Conservation (phyloP, 1,140 invertebrate genomes). For the Euschistus heros region DNA sequence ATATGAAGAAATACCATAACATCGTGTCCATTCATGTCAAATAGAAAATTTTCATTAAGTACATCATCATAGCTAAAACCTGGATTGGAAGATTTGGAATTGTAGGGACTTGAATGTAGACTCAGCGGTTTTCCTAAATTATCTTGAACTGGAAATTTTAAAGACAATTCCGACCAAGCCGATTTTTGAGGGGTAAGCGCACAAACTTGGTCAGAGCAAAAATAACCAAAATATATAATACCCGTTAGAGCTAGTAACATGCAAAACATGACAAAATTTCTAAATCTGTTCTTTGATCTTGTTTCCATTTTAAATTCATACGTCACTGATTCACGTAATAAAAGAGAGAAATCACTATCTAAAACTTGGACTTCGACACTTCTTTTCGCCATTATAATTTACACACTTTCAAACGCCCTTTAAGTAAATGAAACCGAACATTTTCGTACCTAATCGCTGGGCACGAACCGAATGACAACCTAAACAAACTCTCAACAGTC, state of each 20-base stretch:
- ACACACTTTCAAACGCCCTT: neutral
- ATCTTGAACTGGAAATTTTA: slow-evolving; percentile 37
- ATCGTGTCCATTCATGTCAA: slow-evolving; percentile 82
- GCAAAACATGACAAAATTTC: slow-evolving; percentile 65
- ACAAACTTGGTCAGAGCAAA: slow-evolving; percentile 76
- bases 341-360: slow-evolving; percentile 59
- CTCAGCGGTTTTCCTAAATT: slow-evolving; percentile 45
- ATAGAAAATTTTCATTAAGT: slow-evolving; percentile 72
- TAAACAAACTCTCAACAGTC: no score
- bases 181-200: slow-evolving; percentile 47
- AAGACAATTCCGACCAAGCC: slow-evolving; percentile 35
- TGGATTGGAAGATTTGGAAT: slow-evolving; percentile 37
- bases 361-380: slow-evolving; percentile 62
- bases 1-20: slow-evolving; percentile 98
- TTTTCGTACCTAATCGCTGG: neutral
- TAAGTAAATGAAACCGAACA: neutral
- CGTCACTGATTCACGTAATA: slow-evolving; percentile 50
- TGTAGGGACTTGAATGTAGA: slow-evolving; percentile 36
- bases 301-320: slow-evolving; percentile 70
- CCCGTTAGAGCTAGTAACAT: slow-evolving; percentile 64
- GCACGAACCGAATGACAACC: neutral
- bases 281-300: slow-evolving; percentile 48
- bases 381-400: slow-evolving; percentile 37
- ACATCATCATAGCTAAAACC: slow-evolving; percentile 63
- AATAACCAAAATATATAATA: slow-evolving; percentile 77